Conservation (phyloP, 2,797 vertebrate genomes). For the Chiroxiphia lanceolata region DNA sequence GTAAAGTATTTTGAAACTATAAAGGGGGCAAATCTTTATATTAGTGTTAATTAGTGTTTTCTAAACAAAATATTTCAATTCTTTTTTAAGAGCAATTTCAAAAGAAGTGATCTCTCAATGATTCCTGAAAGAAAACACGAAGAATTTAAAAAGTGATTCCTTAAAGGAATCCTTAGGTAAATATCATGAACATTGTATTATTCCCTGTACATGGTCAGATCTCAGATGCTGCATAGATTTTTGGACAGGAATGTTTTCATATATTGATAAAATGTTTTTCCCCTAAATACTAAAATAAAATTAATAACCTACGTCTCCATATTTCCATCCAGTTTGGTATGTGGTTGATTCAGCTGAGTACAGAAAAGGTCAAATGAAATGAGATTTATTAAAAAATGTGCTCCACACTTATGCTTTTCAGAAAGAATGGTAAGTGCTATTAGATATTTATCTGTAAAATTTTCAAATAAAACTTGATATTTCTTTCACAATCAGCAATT, state of each 20-base stretch:
- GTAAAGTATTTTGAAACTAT: background rate
- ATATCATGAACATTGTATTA: background rate
- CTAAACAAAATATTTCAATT: background rate
- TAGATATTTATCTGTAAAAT: background rate
- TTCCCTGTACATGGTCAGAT: background rate
- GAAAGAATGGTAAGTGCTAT: background rate
- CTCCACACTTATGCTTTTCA: background rate
- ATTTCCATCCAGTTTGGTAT: background rate
- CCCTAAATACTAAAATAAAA: background rate
- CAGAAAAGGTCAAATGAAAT: background rate
- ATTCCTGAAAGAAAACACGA: background rate
- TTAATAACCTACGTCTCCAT: background rate
- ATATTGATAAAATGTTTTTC: background rate
- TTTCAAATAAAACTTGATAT: background rate
- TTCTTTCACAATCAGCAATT: background rate
- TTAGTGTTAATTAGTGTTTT: background rate
- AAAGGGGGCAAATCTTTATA: background rate
- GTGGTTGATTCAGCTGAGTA: background rate
- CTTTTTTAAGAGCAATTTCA: background rate
- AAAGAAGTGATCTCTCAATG: background rate
- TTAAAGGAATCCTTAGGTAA: background rate
- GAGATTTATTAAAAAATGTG: background rate
- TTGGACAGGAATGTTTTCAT: background rate
- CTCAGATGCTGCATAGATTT: background rate
- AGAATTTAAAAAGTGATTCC: too few species aligned